Evolutionary conservation across 2,888 invertebrate species (phyloP).

Genomic region (Drosophila mayaguana): DNA sequence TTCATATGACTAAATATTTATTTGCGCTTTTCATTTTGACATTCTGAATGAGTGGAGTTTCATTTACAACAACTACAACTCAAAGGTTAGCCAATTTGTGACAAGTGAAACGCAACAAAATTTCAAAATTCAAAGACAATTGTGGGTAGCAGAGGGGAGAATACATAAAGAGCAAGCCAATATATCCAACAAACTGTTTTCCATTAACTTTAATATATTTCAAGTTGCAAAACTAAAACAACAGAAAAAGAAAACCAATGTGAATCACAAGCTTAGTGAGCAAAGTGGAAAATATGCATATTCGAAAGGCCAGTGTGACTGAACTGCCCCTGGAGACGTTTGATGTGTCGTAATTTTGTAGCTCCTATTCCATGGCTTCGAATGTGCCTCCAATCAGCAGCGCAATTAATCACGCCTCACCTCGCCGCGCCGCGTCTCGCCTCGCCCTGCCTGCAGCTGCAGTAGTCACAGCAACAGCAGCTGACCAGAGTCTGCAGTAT

Average conservation of each 20-base stretch:
- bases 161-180: background rate
- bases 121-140: background rate
- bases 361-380: conserved; percentile 31
- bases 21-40: background rate
- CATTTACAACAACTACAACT: too few relatives aligned
- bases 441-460: background rate
- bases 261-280: background rate
- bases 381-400: conserved; percentile 40
- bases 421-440: background rate
- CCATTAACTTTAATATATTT: background rate
- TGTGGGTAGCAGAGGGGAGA: background rate
- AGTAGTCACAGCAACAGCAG: background rate
- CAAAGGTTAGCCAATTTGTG: background rate
- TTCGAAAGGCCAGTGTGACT: conserved; percentile 35
- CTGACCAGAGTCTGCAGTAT: background rate
- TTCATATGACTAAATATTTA: conserved; percentile 9
- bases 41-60: conserved; percentile 4
- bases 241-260: background rate
- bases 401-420: conserved; percentile 44
- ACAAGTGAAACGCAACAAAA: background rate
- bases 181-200: background rate
- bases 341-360: conserved; percentile 39
- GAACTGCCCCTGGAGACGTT: conserved; percentile 22
- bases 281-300: conserved; percentile 4
- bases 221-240: background rate